Evolutionary conservation across 2,113 vertebrate species (phyloP).

Genomic region (Rhinoptilus africanus): DNA sequence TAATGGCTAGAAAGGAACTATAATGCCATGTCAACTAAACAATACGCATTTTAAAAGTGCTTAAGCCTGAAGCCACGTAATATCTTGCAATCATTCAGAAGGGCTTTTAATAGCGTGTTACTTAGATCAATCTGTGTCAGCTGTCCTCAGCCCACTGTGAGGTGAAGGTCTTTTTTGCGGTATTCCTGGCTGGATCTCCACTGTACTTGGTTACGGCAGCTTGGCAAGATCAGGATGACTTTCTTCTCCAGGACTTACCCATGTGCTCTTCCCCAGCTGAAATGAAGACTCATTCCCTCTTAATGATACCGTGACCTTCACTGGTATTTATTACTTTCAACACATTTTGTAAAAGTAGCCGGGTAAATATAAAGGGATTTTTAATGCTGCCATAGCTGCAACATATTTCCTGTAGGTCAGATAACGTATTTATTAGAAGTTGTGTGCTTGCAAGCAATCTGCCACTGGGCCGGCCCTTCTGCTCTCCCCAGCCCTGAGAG

Average conservation of each 20-base stretch:
- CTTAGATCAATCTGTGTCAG: conserved; percentile 2
- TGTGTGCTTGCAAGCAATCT: not conserved
- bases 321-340: not conserved
- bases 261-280: not conserved
- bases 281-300: rapidly evolving
- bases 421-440: not conserved
- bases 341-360: not conserved
- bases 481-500: not conserved
- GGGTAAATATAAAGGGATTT: not conserved
- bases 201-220: not conserved
- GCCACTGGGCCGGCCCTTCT: not conserved
- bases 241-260: not conserved
- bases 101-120: conserved; percentile 10
- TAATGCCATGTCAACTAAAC: conserved; percentile 54
- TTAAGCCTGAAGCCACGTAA: conserved; percentile 35
- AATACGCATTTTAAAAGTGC: conserved; percentile 33
- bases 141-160: not conserved
- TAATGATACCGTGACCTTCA: not conserved
- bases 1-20: not conserved
- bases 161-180: conserved; percentile 20
- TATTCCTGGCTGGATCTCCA: not conserved
- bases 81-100: conserved; percentile 17
- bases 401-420: not conserved
- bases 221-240: not conserved
- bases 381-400: not conserved